Base-by-base conservation (phyloP, 2,797 vertebrate species). In the Hyperoplus lanceolatus region DNA sequence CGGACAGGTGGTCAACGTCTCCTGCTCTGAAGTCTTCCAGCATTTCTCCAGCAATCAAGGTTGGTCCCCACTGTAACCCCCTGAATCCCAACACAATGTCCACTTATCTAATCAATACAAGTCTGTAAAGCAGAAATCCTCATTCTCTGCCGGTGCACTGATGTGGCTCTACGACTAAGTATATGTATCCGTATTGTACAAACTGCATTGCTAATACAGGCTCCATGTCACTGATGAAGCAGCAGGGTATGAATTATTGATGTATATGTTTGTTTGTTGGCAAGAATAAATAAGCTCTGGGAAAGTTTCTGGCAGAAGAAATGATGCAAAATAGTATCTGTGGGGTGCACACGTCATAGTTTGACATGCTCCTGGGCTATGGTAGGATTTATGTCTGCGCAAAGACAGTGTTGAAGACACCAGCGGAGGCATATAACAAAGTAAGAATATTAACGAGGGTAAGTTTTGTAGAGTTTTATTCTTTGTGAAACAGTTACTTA, bases 21-120 rank as follows among this genome's bases (percentile, higher is more conserved):
- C 96, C 45, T 97, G 97, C 66, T 94, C 96, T 0, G 94, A 86
- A 15, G 92, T 97, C 70, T 96, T 97, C 74, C 93, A 95, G 88
- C 96, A 96, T 90, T 95, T 97, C 79, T 96, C 95, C 86, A 95
- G 89, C 68, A 94, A 88, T 54, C 95, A 95, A 0, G 96, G 96
- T 94, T 18, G 59, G 88, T 90, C 80, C 53, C 69, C 10, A 41
- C 11, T 39, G 29, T 29, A 29, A 29, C 29, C 29, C 29, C 29
- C 29, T 29, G 29, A 3, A 29, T 29, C 29, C 3, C 29, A 29
- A 29, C 29, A 29, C 29, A 29, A 3, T 29, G 29, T 29, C 29
- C 29, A 29, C 29, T 29, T 29, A 63, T 16, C 46, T 13, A 64
- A 58, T 68, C 39, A 65, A 45, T 2, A 3, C 0, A 14, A 14